Evolutionary conservation across 2,113 vertebrate genomes (phyloP).

Genomic region (Eclectus roratus): DNA sequence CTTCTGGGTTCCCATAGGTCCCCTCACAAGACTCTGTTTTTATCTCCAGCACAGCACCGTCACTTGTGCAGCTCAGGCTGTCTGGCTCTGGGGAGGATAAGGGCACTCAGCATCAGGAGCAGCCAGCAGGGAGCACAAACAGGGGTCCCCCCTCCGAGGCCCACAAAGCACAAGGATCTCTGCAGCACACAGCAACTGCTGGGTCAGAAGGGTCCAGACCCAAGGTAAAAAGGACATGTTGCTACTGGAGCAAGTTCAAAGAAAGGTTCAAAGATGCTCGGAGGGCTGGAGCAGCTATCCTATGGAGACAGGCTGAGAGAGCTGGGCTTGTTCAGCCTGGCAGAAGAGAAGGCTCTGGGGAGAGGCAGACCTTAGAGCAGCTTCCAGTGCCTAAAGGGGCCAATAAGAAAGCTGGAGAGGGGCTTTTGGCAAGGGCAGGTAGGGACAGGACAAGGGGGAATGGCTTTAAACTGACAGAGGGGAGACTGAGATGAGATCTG

Average conservation of each 20-base stretch:
- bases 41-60: accelerated
- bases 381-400: neutral
- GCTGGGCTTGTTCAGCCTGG: neutral
- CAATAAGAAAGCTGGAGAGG: neutral
- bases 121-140: neutral
- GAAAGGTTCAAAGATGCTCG: neutral
- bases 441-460: neutral
- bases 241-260: neutral
- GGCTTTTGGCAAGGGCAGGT: neutral
- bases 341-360: too few species aligned
- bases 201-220: neutral
- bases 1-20: neutral
- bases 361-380: too few species aligned
- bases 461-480: too few species aligned
- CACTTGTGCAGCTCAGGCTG: accelerated
- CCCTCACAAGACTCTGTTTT: neutral
- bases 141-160: neutral
- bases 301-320: neutral
- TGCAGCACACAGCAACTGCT: neutral
- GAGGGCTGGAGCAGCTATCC: neutral
- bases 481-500: too few species aligned
- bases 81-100: neutral
- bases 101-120: neutral
- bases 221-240: neutral
- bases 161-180: neutral